These are phyloP conservation scores for Hylomyscus alleni DNA, from an alignment of 2,797 vertebrate genomes.

Conservation along the genomic window DNA sequence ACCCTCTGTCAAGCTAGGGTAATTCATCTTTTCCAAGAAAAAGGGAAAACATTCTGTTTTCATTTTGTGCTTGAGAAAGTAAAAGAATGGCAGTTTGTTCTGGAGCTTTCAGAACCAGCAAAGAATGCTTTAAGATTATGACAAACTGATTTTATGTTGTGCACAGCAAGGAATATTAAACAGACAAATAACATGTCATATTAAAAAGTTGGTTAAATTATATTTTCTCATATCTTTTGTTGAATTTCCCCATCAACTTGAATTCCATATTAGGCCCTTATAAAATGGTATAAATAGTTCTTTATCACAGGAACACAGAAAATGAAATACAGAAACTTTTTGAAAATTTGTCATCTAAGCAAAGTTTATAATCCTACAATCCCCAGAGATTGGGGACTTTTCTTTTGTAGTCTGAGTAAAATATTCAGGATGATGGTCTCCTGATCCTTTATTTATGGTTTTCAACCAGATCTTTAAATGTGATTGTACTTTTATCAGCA, in stretches of 20 bases:
- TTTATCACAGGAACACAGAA: conserved; percentile 43
- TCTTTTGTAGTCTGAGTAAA: conserved; percentile 39
- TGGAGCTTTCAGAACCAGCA: conserved; percentile 67
- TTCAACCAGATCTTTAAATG: conserved; percentile 48
- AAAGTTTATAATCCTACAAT: conserved; percentile 53
- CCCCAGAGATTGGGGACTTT: not conserved
- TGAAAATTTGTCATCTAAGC: not conserved
- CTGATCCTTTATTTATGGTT: conserved; percentile 26
- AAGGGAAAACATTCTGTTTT: conserved; percentile 72
- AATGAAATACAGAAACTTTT: conserved; percentile 21
- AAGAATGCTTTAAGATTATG: conserved; percentile 72
- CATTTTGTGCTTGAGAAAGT: conserved; percentile 77
- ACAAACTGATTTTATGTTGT: conserved; percentile 79
- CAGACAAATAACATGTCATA: conserved; percentile 72
- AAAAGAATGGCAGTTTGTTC: conserved; percentile 73
- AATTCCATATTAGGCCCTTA: conserved; percentile 61
- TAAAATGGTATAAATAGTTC: conserved; percentile 44
- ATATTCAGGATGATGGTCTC: not conserved
- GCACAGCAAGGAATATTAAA: conserved; percentile 76
- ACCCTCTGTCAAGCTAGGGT: conserved; percentile 76
- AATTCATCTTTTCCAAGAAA: conserved; percentile 79
- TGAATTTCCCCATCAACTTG: conserved; percentile 66
- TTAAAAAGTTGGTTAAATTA: conserved; percentile 67
- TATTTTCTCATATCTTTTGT: conserved; percentile 61
- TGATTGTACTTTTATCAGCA: not conserved